Conservation (phyloP, 1,140 invertebrate species). For the Caenorhabditis inopinata region DNA sequence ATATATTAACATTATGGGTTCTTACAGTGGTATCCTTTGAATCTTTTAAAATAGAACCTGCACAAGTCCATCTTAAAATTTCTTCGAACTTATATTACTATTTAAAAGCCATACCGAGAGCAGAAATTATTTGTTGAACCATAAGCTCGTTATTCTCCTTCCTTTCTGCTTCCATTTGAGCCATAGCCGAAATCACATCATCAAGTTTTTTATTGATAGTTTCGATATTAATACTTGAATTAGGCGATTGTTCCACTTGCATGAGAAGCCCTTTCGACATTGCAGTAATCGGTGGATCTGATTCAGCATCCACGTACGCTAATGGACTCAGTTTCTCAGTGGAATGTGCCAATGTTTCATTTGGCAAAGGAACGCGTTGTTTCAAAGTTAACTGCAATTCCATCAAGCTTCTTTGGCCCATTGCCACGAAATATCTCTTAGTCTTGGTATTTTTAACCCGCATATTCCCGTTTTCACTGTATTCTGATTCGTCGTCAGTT, state of each 20-base stretch:
- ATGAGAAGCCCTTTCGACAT: not conserved
- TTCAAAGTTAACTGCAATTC: not conserved
- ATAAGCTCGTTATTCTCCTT: not conserved
- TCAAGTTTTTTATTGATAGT: not conserved
- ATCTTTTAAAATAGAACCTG: too few species aligned
- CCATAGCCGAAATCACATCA: not conserved
- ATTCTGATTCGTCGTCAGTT: not conserved
- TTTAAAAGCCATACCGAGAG: not conserved
- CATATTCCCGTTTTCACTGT: not conserved
- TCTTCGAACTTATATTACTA: too few species aligned
- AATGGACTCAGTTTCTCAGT: not conserved
- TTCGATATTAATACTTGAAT: not conserved
- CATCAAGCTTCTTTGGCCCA: not conserved
- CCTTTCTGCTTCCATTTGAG: not conserved
- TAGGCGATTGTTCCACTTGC: not conserved
- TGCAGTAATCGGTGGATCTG: not conserved
- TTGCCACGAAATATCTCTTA: not conserved
- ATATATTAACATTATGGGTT: too few species aligned
- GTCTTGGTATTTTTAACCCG: not conserved
- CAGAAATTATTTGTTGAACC: not conserved
- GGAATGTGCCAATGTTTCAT: not conserved
- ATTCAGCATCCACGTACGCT: not conserved
- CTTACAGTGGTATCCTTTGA: too few species aligned
- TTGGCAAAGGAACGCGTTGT: not conserved
- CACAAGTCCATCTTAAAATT: too few species aligned